Base-by-base conservation (phyloP, 2,797 vertebrate species). In the Ataeniobius toweri region DNA sequence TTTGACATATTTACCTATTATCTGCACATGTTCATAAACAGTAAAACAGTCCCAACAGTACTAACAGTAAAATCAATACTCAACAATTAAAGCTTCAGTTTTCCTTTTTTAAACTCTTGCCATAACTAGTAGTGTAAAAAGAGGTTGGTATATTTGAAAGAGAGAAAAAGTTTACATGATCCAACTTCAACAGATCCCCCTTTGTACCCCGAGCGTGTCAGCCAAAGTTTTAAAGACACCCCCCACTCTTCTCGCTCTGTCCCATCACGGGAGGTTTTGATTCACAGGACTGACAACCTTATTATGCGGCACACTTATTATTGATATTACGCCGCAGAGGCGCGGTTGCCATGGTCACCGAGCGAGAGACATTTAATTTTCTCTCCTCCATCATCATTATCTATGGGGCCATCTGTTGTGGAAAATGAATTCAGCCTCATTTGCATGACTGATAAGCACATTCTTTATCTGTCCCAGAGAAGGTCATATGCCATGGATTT, bases 371-470 rank as follows among this genome's bases (percentile, higher is more conserved):
- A 98, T 99, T 98, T 98, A 98, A 99, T 99, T 99, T 99, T 99
- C 98, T 98, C 97, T 99, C 98, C 97, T 98, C 98, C 97, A 99
- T 99, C 98, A 99, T 99, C 98, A 99, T 99, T 99, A 99, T 99
- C 98, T 99, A 98, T 98, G 98, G 97, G 98, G 98, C 98, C 98
- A 99, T 99, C 98, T 99, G 98, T 98, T 99, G 98, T 99, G 98
- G 97, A 99, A 99, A 99, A 99, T 99, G 98, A 99, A 99, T 99
- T 99, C 98, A 98, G 97, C 96, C 97, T 99, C 97, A 99, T 99
- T 99, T 99, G 98, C 98, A 99, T 99, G 98, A 98, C 97, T 99
- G 98, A 99, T 99, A 99, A 99, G 98, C 97, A 96, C 97, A 97
- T 99, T 99, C 97, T 99, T 98, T 98, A 98, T 99, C 98, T 98